Base-by-base conservation (phyloP, 2,888 invertebrate genomes). In the Polylopha cassiicola region DNA sequence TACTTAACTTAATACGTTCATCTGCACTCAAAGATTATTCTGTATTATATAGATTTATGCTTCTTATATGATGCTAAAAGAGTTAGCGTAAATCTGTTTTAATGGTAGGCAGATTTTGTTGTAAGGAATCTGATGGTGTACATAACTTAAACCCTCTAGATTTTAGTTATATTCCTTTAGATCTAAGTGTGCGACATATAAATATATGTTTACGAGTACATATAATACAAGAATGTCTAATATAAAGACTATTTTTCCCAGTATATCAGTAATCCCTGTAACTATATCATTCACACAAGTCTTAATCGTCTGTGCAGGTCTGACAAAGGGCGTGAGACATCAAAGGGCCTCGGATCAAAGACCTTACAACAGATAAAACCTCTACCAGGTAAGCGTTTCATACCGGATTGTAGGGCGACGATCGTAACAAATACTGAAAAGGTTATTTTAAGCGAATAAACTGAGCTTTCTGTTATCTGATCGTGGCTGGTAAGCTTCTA, bases 321-420 rank as follows among this genome's bases (percentile, higher is more conserved):
- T 61, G 44, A 64, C 78, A 79, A 78, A 80, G 76, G 73, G 61
- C 55, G 53, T 45, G 56, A 60, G 48, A 70, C 66, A 61, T 76
- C 76, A 76, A 78, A 80, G 75, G 55, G 59, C 39, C 39, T 33
- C 37, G 32, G 53, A 56, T 62, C 62, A 62, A 64, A 60, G 70
- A 59, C 50, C 60, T 66, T 73, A 70, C 75, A 74, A 73, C 59
- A 68, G 73, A 72, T 73, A 65, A 74, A 75, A 65, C 72, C 66
- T 56, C 56, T 58, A 51, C 49, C 65, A 59, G 60, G 58, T 61
- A 55, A 71, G 60, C 70, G 70, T 70, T 73, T 76, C 66, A 71
- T 76, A 76, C 74, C 69, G 65, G 77, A 79, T 76, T 79, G 75
- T 73, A 64, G 67, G 70, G 62, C 70, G 61, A 56, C 71, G 65